Conservation (phyloP, 2,888 invertebrate genomes). For the Thymelicus lineola region DNA sequence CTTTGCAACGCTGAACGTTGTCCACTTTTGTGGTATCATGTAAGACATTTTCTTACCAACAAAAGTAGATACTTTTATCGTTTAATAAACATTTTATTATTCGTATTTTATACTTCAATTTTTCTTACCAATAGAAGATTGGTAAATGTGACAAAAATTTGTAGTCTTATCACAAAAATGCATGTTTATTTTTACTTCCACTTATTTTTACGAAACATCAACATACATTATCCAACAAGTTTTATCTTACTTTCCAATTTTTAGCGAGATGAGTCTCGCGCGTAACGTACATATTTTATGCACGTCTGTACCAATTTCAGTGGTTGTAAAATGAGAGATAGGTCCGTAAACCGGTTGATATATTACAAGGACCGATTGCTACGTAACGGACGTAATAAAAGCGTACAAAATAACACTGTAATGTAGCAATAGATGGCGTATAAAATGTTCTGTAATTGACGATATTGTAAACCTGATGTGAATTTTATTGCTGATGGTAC, state of each 20-base stretch:
- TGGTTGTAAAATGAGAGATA: conserved; percentile 61
- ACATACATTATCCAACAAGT: neutral
- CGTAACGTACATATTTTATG: conserved; percentile 26
- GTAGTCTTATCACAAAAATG: too few relatives aligned
- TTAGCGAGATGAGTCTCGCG: conserved; percentile 4
- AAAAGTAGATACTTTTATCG: too few relatives aligned
- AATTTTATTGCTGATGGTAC: conserved; percentile 11
- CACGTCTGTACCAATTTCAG: conserved; percentile 48
- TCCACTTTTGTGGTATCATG: too few relatives aligned
- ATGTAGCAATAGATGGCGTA: conserved; percentile 24
- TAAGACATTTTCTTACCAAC: too few relatives aligned
- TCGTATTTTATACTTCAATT: too few relatives aligned
- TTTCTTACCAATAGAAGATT: too few relatives aligned
- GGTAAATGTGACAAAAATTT: too few relatives aligned
- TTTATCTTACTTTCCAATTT: conserved; percentile 2
- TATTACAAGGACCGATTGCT: conserved; percentile 40
- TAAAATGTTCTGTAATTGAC: conserved; percentile 19
- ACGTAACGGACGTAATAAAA: conserved; percentile 22
- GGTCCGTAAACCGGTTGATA: conserved; percentile 49
- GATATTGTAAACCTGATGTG: conserved; percentile 1
- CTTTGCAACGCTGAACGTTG: too few relatives aligned
- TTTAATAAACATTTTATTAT: too few relatives aligned
- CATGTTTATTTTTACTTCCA: too few relatives aligned
- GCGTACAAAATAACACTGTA: conserved; percentile 28
- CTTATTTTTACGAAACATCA: too few relatives aligned